Conservation (phyloP, 2,113 vertebrate genomes). For the Micronisus gabar region DNA sequence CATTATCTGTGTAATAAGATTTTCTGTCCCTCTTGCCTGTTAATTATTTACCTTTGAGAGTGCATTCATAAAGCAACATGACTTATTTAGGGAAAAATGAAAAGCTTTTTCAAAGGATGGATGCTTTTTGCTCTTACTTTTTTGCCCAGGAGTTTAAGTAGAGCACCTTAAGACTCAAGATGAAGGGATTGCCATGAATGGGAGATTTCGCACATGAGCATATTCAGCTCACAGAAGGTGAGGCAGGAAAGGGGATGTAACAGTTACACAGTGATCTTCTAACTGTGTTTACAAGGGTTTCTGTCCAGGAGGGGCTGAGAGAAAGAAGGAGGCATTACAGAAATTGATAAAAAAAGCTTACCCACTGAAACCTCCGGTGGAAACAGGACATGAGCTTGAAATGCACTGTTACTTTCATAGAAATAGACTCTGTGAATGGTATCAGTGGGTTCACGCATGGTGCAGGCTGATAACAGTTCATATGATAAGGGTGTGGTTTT, state of each 20-base stretch:
- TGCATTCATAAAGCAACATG: not conserved
- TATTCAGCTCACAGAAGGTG: not conserved
- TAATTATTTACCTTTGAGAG: slow-evolving; percentile 54
- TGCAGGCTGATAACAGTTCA: not conserved
- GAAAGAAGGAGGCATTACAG: not conserved
- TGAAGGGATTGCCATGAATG: not conserved
- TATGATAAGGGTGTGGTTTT: slow-evolving; percentile 14
- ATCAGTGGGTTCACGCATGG: not conserved
- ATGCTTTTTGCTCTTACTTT: not conserved
- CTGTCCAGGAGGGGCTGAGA: not conserved
- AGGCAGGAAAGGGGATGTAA: not conserved
- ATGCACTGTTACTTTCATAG: not conserved
- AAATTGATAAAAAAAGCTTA: not conserved
- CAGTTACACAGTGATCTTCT: not conserved
- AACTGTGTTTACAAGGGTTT: not conserved
- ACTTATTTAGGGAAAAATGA: slow-evolving; percentile 5
- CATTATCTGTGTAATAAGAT: not conserved
- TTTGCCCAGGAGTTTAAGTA: not conserved
- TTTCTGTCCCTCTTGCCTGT: slow-evolving; percentile 23
- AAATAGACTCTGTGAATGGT: not conserved
- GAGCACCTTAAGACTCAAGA: not conserved
- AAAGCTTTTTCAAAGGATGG: not conserved
- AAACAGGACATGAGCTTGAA: not conserved
- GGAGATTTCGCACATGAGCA: not conserved
- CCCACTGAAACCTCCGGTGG: not conserved